A percentile compares a stretch with the other conserved stretches of the same genome.
Evolutionary conservation across 2,888 invertebrate species (phyloP).

Genomic region (Bimastos eiseni): DNA sequence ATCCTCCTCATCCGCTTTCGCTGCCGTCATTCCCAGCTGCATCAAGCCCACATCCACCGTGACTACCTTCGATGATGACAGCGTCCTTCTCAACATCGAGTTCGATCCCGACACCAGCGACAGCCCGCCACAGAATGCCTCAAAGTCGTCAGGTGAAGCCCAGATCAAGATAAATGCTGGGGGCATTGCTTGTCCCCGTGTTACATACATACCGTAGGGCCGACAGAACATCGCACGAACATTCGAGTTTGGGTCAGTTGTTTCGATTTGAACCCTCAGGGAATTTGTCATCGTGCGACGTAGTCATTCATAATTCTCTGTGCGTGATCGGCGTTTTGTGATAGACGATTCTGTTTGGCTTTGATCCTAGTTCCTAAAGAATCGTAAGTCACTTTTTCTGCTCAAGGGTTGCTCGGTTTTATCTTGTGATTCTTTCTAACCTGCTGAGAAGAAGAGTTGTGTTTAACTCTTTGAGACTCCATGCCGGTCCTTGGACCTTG

Average conservation of each 20-base stretch:
- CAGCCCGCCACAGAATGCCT: background rate
- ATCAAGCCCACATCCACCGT: background rate
- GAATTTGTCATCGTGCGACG: background rate
- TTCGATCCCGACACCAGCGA: background rate
- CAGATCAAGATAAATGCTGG: background rate
- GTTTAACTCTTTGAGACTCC: background rate
- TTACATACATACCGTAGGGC: background rate
- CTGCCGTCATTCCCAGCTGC: background rate
- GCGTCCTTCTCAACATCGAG: background rate
- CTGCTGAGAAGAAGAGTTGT: background rate
- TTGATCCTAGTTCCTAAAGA: background rate
- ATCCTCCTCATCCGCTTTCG: background rate
- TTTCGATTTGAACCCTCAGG: background rate
- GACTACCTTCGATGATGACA: background rate
- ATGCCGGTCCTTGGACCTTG: background rate
- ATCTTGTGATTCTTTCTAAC: background rate
- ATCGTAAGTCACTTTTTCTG: background rate
- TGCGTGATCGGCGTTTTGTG: background rate
- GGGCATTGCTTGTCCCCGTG: background rate
- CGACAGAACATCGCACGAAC: background rate
- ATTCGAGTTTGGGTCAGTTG: background rate
- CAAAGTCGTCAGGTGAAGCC: background rate
- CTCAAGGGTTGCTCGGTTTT: background rate
- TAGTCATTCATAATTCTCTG: background rate
- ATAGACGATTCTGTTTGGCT: background rate